Conservation (phyloP, 2,888 invertebrate genomes). For the Noctua comes region DNA sequence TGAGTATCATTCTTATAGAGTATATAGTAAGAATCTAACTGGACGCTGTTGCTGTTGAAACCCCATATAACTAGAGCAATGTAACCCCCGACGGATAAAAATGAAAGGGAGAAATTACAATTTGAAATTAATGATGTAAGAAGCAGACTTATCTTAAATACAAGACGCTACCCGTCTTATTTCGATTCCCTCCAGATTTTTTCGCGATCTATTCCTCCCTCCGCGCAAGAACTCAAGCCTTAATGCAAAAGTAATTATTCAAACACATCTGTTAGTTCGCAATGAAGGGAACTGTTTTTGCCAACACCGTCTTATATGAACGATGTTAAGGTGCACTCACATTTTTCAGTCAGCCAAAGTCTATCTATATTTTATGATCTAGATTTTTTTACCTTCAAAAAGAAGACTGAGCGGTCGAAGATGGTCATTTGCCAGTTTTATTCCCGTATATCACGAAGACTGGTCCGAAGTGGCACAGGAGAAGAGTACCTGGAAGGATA, state of each 20-base stretch:
- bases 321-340: slow-evolving; percentile 32
- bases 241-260: slow-evolving; percentile 77
- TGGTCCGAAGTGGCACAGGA: too few relatives aligned
- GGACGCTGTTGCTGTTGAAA: too few relatives aligned
- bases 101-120: background rate
- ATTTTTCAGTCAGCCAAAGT: background rate
- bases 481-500: too few relatives aligned
- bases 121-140: background rate
- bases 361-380: background rate
- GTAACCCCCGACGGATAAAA: background rate
- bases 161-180: slow-evolving; percentile 2
- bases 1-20: background rate
- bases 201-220: slow-evolving; percentile 47
- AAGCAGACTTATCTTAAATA: background rate
- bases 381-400: background rate
- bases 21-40: background rate
- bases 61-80: too few relatives aligned
- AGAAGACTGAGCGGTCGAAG: background rate
- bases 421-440: background rate
- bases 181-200: slow-evolving; percentile 46
- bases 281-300: slow-evolving; percentile 73
- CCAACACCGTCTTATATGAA: slow-evolving; percentile 51
- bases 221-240: slow-evolving; percentile 45
- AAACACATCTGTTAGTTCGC: slow-evolving; percentile 83
- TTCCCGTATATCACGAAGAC: background rate